These are phyloP conservation scores for Pogonomyrmex californicus DNA, from an alignment of 1,140 invertebrate species.

Conservation along the genomic window DNA sequence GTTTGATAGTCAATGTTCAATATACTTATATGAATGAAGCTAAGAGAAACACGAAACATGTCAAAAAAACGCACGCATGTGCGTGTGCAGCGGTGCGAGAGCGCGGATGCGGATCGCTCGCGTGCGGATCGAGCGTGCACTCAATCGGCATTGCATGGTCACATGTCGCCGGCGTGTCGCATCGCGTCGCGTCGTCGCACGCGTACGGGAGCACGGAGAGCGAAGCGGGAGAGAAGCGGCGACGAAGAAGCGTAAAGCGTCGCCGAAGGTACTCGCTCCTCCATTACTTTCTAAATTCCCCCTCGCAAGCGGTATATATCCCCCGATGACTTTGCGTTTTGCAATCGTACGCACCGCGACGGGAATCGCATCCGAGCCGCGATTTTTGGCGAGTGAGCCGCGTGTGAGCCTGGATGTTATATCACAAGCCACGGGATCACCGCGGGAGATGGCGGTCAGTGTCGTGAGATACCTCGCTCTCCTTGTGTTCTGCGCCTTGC, in stretches of 20 bases:
- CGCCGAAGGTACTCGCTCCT: neutral
- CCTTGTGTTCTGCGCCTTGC: slow-evolving; percentile 71
- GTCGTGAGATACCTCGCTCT: slow-evolving; percentile 77
- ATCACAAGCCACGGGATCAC: slow-evolving; percentile 81
- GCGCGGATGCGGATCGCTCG: neutral
- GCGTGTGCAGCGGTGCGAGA: neutral
- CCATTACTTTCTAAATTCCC: slow-evolving; percentile 84
- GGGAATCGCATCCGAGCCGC: slow-evolving; percentile 80
- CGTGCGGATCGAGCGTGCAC: neutral
- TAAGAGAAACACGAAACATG: neutral
- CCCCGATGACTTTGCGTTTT: slow-evolving; percentile 80
- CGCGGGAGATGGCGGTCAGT: slow-evolving; percentile 85
- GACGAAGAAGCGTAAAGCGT: slow-evolving; percentile 22
- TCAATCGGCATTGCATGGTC: slow-evolving; percentile 6
- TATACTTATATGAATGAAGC: too few relatives aligned
- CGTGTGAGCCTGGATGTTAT: slow-evolving; percentile 82
- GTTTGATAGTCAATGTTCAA: neutral
- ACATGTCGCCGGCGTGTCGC: neutral
- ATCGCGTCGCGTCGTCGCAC: neutral
- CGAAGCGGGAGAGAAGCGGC: slow-evolving; percentile 44
- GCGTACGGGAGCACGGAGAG: neutral
- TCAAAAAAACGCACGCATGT: neutral
- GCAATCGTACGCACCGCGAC: slow-evolving; percentile 65
- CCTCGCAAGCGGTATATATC: slow-evolving; percentile 62
- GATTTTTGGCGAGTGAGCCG: slow-evolving; percentile 80